Percentiles rank a stretch among this genome's conserved stretches.
Evolutionary conservation across 2,797 vertebrate genomes (phyloP).

Genomic region (Nasua narica): DNA sequence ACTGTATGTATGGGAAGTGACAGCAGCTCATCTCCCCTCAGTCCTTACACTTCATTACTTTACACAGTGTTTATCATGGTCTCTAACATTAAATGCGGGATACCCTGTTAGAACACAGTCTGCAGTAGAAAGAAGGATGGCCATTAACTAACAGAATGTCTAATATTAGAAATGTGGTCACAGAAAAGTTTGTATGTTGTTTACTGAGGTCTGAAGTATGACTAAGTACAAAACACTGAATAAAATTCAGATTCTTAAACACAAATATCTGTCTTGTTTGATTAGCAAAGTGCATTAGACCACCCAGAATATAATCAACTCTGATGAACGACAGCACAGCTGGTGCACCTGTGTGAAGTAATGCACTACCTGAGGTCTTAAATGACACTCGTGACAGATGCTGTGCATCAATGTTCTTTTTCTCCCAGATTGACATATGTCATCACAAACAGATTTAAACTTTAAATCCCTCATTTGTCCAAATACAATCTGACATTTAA

Average conservation of each 20-base stretch:
- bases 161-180: not conserved
- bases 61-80: not conserved
- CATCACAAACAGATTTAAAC: not conserved
- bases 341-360: not conserved
- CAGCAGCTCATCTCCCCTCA: not conserved
- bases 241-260: not conserved
- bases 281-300: not conserved
- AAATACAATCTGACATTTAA: conserved; percentile 18
- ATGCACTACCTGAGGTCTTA: not conserved
- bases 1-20: not conserved
- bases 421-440: not conserved
- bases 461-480: conserved; percentile 13
- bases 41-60: not conserved
- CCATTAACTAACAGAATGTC: not conserved
- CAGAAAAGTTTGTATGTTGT: not conserved
- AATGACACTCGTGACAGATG: not conserved
- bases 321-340: not conserved
- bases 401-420: not conserved
- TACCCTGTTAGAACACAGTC: not conserved
- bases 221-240: not conserved
- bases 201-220: not conserved
- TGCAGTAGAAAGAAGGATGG: not conserved
- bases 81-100: not conserved
- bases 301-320: not conserved
- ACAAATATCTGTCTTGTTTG: not conserved